Conservation (phyloP, 2,113 vertebrate genomes). For the Hippocampus comes region DNA sequence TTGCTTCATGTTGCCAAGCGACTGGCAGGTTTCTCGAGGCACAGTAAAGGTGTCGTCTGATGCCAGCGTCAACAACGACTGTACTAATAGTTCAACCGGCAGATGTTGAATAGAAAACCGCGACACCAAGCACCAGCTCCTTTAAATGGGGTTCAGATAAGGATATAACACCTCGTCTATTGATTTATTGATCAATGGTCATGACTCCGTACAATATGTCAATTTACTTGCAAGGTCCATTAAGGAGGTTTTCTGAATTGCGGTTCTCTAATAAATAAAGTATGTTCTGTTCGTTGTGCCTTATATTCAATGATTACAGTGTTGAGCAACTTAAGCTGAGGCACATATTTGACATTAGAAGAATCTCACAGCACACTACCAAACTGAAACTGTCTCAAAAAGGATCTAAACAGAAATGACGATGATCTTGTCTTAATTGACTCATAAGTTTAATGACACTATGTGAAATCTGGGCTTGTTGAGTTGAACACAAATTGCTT, state of each 20-base stretch:
- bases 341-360: no score
- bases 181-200: not conserved
- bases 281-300: not conserved
- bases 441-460: no score
- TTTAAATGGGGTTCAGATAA: not conserved
- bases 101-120: constrained; percentile 15
- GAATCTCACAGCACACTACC: no score
- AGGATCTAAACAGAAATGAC: no score
- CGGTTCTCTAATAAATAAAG: not conserved
- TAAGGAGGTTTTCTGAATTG: not conserved
- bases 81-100: not conserved
- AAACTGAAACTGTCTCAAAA: no score
- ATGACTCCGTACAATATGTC: not conserved
- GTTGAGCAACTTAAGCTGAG: no score
- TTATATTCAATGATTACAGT: not conserved
- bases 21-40: constrained; percentile 8
- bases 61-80: constrained; percentile 12
- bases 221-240: not conserved
- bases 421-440: no score
- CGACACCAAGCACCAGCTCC: not conserved
- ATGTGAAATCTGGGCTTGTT: no score
- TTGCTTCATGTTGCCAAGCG: constrained; percentile 4
- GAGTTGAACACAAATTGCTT: no score
- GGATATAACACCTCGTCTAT: not conserved
- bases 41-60: constrained; percentile 4